A percentile compares a stretch with the other conserved stretches of the same genome.
phyloP scores from a whole-genome alignment of 2,113 vertebrate species.

The Empidonax alnorum region DNA sequence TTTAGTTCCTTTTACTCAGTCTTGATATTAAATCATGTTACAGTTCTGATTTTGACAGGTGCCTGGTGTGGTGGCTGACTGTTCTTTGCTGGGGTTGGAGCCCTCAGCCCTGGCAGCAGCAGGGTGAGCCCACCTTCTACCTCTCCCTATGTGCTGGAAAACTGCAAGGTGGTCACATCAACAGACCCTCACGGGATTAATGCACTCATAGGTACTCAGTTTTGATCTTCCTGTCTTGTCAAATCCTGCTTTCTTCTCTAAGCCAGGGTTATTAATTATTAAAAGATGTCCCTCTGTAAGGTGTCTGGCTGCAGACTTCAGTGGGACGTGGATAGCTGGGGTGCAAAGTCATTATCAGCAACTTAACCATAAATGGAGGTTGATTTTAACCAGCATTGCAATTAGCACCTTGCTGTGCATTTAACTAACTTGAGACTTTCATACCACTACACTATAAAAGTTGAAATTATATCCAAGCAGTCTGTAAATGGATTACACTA shows the following conservation, averaged over 20 bases:
- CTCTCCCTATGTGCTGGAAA: background rate
- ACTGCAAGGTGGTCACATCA: background rate
- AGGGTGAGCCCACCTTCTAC: background rate
- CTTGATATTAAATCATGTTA: background rate
- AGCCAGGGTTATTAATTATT: background rate
- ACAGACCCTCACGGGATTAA: background rate
- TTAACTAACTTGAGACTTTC: conserved; percentile 1
- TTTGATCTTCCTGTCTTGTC: background rate
- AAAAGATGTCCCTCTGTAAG: background rate
- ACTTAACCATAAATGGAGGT: background rate
- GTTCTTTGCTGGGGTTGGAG: background rate
- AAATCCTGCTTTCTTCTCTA: background rate
- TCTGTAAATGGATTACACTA: background rate
- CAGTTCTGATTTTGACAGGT: background rate
- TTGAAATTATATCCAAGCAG: background rate
- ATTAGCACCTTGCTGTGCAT: conserved; percentile 8
- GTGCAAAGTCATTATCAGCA: background rate
- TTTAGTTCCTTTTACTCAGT: background rate
- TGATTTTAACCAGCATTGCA: background rate
- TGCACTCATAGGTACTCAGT: fast-evolving
- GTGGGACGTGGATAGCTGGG: background rate
- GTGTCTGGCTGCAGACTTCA: background rate
- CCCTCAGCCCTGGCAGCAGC: background rate
- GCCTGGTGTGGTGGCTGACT: background rate
- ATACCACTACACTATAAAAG: background rate